Percentiles rank a stretch among this genome's conserved stretches.
phyloP scores from a whole-genome alignment of 2,797 vertebrate genomes.

The Mallotus villosus region DNA sequence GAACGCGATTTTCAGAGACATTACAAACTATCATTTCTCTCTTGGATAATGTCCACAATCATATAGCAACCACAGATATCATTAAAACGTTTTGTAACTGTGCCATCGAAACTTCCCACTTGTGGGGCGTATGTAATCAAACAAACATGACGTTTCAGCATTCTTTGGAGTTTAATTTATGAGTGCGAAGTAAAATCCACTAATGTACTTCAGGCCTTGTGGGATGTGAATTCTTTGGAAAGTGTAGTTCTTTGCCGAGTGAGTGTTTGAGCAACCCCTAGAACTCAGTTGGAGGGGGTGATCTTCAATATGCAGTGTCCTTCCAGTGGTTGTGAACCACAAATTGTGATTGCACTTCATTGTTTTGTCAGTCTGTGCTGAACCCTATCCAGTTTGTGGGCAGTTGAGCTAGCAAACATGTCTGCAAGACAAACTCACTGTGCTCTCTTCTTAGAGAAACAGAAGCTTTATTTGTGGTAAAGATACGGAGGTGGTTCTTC shows the following conservation, averaged over 20 bases:
- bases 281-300: conserved; percentile 41
- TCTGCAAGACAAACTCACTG: conserved; percentile 29
- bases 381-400: conserved; percentile 40
- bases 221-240: conserved; percentile 35
- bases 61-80: conserved; percentile 53
- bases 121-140: conserved; percentile 44
- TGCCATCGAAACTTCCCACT: conserved; percentile 48
- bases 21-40: conserved; percentile 36
- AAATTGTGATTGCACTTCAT: conserved; percentile 50
- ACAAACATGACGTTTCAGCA: conserved; percentile 45
- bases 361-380: conserved; percentile 47
- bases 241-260: conserved; percentile 36
- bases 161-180: conserved; percentile 52
- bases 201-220: conserved; percentile 41
- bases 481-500: neutral
- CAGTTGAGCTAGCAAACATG: conserved; percentile 37
- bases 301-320: conserved; percentile 48
- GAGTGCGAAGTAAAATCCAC: conserved; percentile 44
- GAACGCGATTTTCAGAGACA: conserved; percentile 49
- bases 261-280: conserved; percentile 43
- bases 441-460: conserved; percentile 18
- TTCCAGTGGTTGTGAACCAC: conserved; percentile 47
- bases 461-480: conserved; percentile 25
- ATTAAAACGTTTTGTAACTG: conserved; percentile 46
- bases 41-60: conserved; percentile 48